Evolutionary conservation across 2,113 vertebrate genomes (phyloP).

Genomic region (Motacilla tschutschensis): DNA sequence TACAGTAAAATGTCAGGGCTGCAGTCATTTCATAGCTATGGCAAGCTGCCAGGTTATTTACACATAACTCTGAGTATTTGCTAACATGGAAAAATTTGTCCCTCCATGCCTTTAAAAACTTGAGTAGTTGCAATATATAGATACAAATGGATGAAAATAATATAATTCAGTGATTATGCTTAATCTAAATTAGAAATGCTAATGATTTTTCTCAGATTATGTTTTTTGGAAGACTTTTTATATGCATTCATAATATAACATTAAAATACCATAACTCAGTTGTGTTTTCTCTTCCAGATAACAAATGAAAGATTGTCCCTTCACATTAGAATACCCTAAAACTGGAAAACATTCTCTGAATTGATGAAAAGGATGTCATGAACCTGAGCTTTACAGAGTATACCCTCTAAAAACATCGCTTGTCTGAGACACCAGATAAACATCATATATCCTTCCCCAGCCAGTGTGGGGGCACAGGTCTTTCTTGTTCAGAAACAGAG

Average conservation of each 20-base stretch:
- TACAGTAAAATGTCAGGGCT: background rate
- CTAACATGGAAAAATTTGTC: conserved; percentile 26
- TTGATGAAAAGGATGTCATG: background rate
- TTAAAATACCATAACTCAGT: background rate
- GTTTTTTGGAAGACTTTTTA: background rate
- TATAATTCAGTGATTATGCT: background rate
- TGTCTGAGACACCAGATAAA: background rate
- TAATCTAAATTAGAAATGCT: background rate
- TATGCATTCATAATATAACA: background rate
- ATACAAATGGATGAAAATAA: background rate
- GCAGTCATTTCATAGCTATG: background rate
- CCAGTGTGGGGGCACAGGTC: background rate
- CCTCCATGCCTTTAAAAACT: background rate
- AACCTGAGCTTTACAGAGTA: background rate
- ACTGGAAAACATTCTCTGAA: background rate
- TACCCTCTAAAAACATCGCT: background rate
- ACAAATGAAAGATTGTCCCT: background rate
- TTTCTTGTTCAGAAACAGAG: background rate
- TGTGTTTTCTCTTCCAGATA: background rate
- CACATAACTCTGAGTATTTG: background rate
- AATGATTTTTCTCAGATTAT: background rate
- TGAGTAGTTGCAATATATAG: background rate
- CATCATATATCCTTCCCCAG: background rate
- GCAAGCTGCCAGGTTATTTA: conserved; percentile 56
- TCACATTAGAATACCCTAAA: background rate